phyloP scores from a whole-genome alignment of 2,888 invertebrate genomes.

The Hirtodrosophila cameraria region DNA sequence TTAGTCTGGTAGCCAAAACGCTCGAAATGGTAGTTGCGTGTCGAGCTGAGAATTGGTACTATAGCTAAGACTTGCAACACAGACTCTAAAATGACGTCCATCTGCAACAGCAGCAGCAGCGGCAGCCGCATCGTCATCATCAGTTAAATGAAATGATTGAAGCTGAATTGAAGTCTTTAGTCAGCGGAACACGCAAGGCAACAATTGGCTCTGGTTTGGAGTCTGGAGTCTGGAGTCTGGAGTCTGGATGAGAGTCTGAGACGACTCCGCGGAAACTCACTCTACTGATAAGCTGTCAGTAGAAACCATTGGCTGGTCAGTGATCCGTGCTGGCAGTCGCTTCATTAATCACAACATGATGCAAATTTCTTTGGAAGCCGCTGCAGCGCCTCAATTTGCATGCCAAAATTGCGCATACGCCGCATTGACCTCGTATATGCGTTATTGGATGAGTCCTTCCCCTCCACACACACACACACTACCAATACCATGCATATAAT shows the following conservation, averaged over 20 bases:
- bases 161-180: constrained; percentile 79
- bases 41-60: constrained; percentile 11
- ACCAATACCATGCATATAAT: constrained; percentile 44
- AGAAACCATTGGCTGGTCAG: constrained; percentile 50
- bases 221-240: not conserved
- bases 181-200: constrained; percentile 76
- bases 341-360: constrained; percentile 78
- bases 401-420: constrained; percentile 74
- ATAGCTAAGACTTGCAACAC: not conserved
- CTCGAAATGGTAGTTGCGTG: constrained; percentile 71
- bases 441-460: not conserved
- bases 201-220: constrained; percentile 60
- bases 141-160: constrained; percentile 80
- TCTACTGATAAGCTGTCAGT: constrained; percentile 73
- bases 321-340: constrained; percentile 57
- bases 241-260: no score
- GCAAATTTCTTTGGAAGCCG: constrained; percentile 70
- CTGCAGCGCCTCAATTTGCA: constrained; percentile 42
- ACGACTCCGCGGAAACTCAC: not conserved
- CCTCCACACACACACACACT: constrained; percentile 2
- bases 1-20: constrained; percentile 69
- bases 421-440: constrained; percentile 60
- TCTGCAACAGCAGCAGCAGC: constrained; percentile 39
- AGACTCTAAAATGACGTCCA: constrained; percentile 57
- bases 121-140: constrained; percentile 70